Conservation (phyloP, 2,113 vertebrate species). For the Otocyon megalotis region DNA sequence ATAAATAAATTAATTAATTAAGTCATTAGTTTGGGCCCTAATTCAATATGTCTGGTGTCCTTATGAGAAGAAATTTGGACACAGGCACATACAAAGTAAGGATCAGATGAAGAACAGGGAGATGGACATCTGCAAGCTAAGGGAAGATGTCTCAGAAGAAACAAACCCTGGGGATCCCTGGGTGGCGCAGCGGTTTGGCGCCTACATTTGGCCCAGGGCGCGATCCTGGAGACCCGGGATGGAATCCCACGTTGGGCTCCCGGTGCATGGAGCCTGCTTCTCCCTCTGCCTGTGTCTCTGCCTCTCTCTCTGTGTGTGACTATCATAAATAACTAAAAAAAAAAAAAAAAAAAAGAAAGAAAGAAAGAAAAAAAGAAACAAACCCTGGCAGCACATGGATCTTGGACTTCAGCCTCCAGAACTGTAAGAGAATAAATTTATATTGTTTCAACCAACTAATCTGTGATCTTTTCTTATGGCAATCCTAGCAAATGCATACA, state of each 20-base stretch:
- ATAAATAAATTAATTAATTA: constrained; percentile 6
- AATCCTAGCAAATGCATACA: not conserved
- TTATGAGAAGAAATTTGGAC: not conserved
- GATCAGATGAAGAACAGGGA: not conserved
- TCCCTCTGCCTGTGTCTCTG: no score
- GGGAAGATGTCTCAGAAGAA: not conserved
- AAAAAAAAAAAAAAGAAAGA: no score
- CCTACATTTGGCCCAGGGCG: no score
- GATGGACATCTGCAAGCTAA: not conserved
- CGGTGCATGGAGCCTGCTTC: no score
- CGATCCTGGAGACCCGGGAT: no score
- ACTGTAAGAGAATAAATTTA: constrained; percentile 1
- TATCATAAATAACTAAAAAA: no score
- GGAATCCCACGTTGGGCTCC: no score
- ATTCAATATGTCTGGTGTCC: not conserved
- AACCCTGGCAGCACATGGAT: not conserved
- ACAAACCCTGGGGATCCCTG: not conserved
- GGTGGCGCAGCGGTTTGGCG: no score
- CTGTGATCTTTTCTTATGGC: not conserved
- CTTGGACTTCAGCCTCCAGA: not conserved
- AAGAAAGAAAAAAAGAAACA: fast-evolving
- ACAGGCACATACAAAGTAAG: not conserved
- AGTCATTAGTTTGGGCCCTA: not conserved
- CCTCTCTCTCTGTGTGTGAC: no score
- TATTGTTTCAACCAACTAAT: not conserved